Conservation (phyloP, 2,797 vertebrate genomes). For the Gambelia wislizenii region DNA sequence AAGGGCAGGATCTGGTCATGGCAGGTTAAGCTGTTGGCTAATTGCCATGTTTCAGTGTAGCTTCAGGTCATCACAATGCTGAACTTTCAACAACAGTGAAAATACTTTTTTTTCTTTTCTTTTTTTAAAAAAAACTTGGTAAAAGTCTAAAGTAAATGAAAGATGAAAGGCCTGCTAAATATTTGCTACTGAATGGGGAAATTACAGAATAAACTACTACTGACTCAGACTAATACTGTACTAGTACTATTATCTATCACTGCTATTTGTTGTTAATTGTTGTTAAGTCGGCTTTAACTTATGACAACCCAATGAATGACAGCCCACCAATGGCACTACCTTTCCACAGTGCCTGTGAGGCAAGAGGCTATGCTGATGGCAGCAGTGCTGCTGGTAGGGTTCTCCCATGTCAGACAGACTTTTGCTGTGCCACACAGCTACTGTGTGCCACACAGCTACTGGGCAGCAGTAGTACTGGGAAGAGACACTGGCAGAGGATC, state of each 20-base stretch:
- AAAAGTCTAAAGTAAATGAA: slow-evolving; percentile 48
- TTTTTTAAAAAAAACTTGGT: slow-evolving; percentile 48
- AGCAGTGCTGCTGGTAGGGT: no score
- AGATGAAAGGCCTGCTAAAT: slow-evolving; percentile 64
- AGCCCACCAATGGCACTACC: no score
- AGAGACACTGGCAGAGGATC: no score
- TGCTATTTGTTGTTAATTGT: no score
- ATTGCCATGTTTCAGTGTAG: slow-evolving; percentile 38
- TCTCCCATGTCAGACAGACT: no score
- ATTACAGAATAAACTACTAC: slow-evolving; percentile 25
- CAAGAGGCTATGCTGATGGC: no score
- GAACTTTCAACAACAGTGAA: slow-evolving; percentile 16
- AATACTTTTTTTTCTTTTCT: slow-evolving; percentile 45
- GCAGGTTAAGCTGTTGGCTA: slow-evolving; percentile 57
- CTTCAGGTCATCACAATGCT: slow-evolving; percentile 56
- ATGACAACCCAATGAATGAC: no score
- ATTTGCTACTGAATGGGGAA: slow-evolving; percentile 51
- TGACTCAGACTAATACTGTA: neutral
- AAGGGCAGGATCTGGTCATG: slow-evolving; percentile 49
- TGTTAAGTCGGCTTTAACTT: no score
- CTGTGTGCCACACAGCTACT: no score
- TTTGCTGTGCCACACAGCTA: no score
- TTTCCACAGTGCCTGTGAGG: no score
- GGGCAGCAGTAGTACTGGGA: no score
- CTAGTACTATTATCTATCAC: neutral